A percentile compares a stretch with the other conserved stretches of the same genome.
These are phyloP conservation scores for Pelodiscus sinensis DNA, from an alignment of 2,113 vertebrate species.

Conservation along the genomic window DNA sequence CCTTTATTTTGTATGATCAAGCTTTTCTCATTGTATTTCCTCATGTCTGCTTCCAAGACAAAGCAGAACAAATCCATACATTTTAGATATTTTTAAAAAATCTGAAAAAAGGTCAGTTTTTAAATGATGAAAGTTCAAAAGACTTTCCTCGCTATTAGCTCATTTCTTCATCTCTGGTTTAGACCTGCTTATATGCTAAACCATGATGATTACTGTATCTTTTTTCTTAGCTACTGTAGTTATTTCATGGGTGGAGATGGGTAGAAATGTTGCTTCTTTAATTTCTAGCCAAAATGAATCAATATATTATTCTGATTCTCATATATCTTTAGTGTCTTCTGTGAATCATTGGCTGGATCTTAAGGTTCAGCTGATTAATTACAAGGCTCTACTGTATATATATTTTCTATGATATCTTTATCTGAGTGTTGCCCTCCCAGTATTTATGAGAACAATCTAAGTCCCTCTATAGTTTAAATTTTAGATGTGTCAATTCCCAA, in stretches of 20 bases:
- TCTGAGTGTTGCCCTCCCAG: neutral
- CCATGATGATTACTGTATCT: neutral
- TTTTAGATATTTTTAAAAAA: neutral
- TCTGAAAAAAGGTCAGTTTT: neutral
- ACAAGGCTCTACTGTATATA: neutral
- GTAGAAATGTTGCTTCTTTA: neutral
- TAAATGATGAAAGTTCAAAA: neutral
- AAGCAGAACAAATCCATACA: neutral
- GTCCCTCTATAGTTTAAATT: neutral
- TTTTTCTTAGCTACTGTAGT: fast-evolving
- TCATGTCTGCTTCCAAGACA: neutral
- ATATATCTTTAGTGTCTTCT: neutral
- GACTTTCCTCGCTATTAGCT: neutral
- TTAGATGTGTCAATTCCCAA: neutral
- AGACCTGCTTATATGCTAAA: neutral
- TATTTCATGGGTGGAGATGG: neutral
- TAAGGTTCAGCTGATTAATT: neutral
- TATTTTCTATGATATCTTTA: neutral
- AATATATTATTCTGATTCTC: neutral
- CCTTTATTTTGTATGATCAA: neutral
- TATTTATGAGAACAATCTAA: neutral
- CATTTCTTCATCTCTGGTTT: neutral
- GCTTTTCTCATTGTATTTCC: neutral
- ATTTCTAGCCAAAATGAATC: neutral
- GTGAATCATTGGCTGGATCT: neutral